phyloP scores from a whole-genome alignment of 2,113 vertebrate species.

The human region DNA sequence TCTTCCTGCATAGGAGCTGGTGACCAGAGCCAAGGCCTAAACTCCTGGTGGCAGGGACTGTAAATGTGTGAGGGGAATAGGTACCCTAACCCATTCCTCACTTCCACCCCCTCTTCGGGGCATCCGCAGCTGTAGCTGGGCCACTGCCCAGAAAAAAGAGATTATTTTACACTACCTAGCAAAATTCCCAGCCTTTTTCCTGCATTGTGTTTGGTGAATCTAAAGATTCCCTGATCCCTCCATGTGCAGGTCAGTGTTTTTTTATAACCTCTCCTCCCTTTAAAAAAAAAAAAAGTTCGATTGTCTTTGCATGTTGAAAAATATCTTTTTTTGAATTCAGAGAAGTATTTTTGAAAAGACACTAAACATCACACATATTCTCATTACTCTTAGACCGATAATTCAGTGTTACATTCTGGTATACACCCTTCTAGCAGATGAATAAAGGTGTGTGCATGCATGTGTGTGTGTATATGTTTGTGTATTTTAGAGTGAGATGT shows the following conservation, averaged over 20 bases:
- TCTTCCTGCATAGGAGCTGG: not conserved
- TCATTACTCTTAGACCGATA: too few relatives aligned
- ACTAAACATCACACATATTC: not conserved
- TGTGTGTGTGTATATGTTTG: not conserved
- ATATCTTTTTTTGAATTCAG: not conserved
- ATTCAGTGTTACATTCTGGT: not conserved
- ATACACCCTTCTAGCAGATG: not conserved
- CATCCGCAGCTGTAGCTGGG: not conserved
- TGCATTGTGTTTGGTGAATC: not conserved
- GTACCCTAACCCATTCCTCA: not conserved
- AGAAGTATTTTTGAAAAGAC: not conserved
- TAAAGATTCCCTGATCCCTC: not conserved
- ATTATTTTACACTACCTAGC: too few relatives aligned
- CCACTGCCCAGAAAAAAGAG: not conserved
- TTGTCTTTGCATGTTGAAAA: not conserved
- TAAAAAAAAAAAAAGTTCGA: not conserved
- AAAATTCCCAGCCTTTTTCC: not conserved
- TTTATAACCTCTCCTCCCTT: not conserved
- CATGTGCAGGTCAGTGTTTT: not conserved
- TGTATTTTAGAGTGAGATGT: not conserved
- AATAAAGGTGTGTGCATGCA: not conserved
- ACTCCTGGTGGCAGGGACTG: not conserved
- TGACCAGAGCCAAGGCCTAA: not conserved
- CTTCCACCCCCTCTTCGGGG: not conserved
- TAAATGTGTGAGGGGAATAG: not conserved